Evolutionary conservation across 2,113 vertebrate species (phyloP).

Genomic region (Planiliza haematocheilus): DNA sequence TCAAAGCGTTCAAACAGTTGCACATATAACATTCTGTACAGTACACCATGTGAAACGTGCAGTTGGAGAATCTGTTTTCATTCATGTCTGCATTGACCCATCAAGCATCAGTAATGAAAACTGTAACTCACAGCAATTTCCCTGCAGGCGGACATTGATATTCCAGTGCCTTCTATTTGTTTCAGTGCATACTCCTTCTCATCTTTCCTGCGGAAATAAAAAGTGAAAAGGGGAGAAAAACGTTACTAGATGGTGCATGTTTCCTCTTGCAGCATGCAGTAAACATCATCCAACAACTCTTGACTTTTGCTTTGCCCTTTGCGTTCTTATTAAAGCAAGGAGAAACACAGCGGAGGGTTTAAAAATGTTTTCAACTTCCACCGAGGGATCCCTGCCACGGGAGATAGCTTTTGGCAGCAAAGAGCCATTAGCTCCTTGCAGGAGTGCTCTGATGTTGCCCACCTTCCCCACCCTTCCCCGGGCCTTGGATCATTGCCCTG

Average conservation of each 20-base stretch:
- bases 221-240: constrained; percentile 12
- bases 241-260: constrained; percentile 26
- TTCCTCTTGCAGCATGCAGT: background rate
- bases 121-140: constrained; percentile 97
- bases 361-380: background rate
- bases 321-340: background rate
- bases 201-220: constrained; percentile 90
- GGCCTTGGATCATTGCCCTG: constrained; percentile 21
- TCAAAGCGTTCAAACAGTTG: too few relatives aligned
- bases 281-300: background rate
- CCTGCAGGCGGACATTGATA: constrained; percentile 99
- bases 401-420: constrained; percentile 27
- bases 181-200: constrained; percentile 99
- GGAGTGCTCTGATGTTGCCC: background rate
- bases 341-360: background rate
- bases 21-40: too few relatives aligned
- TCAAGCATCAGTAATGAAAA: constrained; percentile 9
- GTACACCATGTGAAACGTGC: too few relatives aligned
- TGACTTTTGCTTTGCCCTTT: background rate
- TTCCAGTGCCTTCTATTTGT: constrained; percentile 99
- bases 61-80: too few relatives aligned
- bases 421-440: constrained; percentile 14
- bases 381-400: constrained; percentile 32
- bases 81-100: too few relatives aligned
- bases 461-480: background rate